Conservation (phyloP, 2,888 invertebrate genomes). For the Leucoma salicis region DNA sequence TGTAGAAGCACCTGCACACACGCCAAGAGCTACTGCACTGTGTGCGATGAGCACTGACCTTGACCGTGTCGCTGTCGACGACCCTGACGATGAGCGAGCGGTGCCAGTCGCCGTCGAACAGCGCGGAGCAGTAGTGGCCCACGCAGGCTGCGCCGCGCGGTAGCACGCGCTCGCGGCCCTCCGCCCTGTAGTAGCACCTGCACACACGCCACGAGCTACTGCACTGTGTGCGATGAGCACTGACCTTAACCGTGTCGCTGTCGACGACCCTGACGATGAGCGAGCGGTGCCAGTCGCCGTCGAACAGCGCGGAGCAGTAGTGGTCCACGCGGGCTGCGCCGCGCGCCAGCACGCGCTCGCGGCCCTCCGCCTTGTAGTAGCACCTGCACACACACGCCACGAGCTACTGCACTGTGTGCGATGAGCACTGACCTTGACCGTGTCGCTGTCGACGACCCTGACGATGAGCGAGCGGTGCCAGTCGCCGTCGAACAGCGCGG, state of each 20-base stretch:
- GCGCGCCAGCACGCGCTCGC: constrained; percentile 45
- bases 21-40: not conserved
- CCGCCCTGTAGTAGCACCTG: constrained; percentile 56
- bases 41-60: constrained; percentile 50
- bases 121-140: constrained; percentile 73
- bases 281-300: constrained; percentile 77
- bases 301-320: constrained; percentile 70
- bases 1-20: constrained; percentile 53
- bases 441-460: constrained; percentile 55
- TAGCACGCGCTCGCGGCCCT: constrained; percentile 48
- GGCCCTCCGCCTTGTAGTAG: constrained; percentile 55
- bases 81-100: constrained; percentile 71
- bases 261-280: constrained; percentile 67
- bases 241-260: constrained; percentile 66
- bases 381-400: constrained; percentile 33
- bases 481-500: constrained; percentile 64
- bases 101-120: constrained; percentile 76
- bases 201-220: constrained; percentile 1
- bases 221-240: too few relatives aligned
- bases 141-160: constrained; percentile 57
- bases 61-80: constrained; percentile 65
- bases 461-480: constrained; percentile 80
- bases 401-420: too few relatives aligned
- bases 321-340: constrained; percentile 69
- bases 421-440: constrained; percentile 74